Evolutionary conservation across 2,888 invertebrate genomes (phyloP), one percentile per base, ranked within the genome.

Genomic region (Pristionchus arcanus): DNA sequence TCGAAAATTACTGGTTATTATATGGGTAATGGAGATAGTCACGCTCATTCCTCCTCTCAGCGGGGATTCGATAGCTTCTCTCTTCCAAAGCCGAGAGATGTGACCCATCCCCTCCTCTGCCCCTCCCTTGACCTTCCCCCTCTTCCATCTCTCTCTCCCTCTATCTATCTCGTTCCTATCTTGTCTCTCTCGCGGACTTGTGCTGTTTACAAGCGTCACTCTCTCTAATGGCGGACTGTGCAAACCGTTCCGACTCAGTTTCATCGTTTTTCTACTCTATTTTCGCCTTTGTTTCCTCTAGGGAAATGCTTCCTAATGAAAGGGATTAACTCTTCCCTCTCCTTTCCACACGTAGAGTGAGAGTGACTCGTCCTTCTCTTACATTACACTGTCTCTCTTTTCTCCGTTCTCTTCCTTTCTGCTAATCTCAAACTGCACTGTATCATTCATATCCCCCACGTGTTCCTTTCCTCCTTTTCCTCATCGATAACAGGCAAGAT

Each of bases 171-270:
- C 42, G 49, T n/a, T 13, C 81, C 81, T 81, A 81, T 81, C 81
- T 34, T 53, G 81, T 77, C 37, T 37, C 74, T 77, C 74, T 77
- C 42, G 42, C 81, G 53, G 81, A 81, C 81, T 81, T 81, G 81
- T n/a, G 81, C 81, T 81, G 49, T 81, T 81, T 81, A 81, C 81
- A 42, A 34, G 81, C 81, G 81, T 81, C 81, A 71, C 49, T 81
- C 49, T 15, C 42, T 7, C 74, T 81, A 81, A 81, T 81, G 81
- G 81, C n/a, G 81, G 49, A 81, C 81, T 28, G 81, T 49, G 28
- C 42, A 81, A 81, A 81, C 49, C 37, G 19, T 77, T 77, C 74
- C 9, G 25, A 77, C 42, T 77, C 74, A 19, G 15, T 77, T 42
- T 42, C 74, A 49, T 83, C 83, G 37, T 15, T n/a, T 34, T 37